Conservation (phyloP, 1,140 invertebrate species). For the Drosophila kanapiae region DNA sequence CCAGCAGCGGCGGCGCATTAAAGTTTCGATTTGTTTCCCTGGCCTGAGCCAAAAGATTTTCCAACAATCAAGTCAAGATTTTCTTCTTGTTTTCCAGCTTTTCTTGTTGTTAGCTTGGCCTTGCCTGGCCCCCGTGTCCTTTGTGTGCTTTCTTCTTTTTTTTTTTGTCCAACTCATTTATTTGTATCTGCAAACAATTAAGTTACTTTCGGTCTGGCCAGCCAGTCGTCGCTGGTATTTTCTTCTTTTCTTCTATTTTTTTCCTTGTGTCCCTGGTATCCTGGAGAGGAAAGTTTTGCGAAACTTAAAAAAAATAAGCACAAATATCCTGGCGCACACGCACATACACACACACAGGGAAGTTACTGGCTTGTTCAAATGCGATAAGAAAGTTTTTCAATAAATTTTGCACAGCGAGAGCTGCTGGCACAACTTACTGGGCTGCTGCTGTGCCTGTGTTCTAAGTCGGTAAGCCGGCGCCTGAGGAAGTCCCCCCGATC, state of each 20-base stretch:
- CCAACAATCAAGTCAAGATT: slow-evolving; percentile 50
- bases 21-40: slow-evolving; percentile 45
- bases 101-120: slow-evolving; percentile 34
- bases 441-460: slow-evolving; percentile 17
- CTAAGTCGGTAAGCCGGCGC: slow-evolving; percentile 74
- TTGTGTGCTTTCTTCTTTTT: slow-evolving; percentile 21
- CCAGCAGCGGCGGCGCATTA: slow-evolving; percentile 18
- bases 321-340: slow-evolving; percentile 55
- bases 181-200: slow-evolving; percentile 82
- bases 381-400: slow-evolving; percentile 84
- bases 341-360: slow-evolving; percentile 53
- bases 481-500: slow-evolving; percentile 29
- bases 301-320: slow-evolving; percentile 71
- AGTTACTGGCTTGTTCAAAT: slow-evolving; percentile 65
- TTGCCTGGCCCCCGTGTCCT: slow-evolving; percentile 24
- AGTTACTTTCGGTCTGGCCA: slow-evolving; percentile 64
- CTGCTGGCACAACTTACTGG: slow-evolving; percentile 72
- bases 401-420: slow-evolving; percentile 77
- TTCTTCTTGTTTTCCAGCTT: slow-evolving; percentile 38
- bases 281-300: slow-evolving; percentile 60
- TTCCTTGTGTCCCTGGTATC: slow-evolving; percentile 23
- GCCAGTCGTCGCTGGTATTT: slow-evolving; percentile 49
- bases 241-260: slow-evolving; percentile 15
- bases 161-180: slow-evolving; percentile 67
- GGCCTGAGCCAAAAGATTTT: slow-evolving; percentile 42